Base-by-base conservation (phyloP, 2,888 invertebrate species). In the Cecidostiba fungosa region DNA sequence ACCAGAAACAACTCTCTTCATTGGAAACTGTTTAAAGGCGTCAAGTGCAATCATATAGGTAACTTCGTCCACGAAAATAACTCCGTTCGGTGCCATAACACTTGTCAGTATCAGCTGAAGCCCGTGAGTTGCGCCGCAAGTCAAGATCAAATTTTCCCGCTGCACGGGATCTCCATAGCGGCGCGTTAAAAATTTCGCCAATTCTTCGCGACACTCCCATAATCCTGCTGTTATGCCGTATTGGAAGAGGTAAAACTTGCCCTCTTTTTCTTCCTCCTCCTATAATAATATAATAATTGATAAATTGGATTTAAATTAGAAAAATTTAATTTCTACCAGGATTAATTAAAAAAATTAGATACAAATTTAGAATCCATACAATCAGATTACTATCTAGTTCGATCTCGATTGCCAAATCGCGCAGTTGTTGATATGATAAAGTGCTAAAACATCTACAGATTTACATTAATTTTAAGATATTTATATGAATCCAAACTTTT, bases 11-110 rank as follows among this genome's bases (percentile, higher is more conserved):
- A 96, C 92, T 87, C 92, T 94, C 87, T 95, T 92, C 1, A 94
- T 92, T 12, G 95, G 94, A 88, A 95, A 95, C 87, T 95, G 94
- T 84, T 93, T 93, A 86, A 96, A 94, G 16, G 93, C 92, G 59
- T 94, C 94, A 36, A 95, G 90, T 3, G 95, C 96, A 86, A 95
- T 94, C 94, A 95, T 96, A 88, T 96, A 96, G 0, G 95, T 95
- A 19, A 94, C 95, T 90, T 96, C 95, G 89, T 96, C 96, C 14
- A 96, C 95, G 91, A 96, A 96, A 78, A 96, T 94, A 14, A 94
- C 92, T 1, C 94, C 95, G 73, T 94, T 93, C 2, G 94, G 93
- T 36, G 94, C 94, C 29, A 96, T 88, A n/a, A 95, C 89, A 0
- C 94, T 94, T n/a, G 94, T 94, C 10, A 95, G 88, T 70, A 95